A percentile compares a stretch with the other conserved stretches of the same genome.
These are phyloP conservation scores for Tyrannus savana DNA, from an alignment of 2,113 vertebrate species.

Conservation along the genomic window DNA sequence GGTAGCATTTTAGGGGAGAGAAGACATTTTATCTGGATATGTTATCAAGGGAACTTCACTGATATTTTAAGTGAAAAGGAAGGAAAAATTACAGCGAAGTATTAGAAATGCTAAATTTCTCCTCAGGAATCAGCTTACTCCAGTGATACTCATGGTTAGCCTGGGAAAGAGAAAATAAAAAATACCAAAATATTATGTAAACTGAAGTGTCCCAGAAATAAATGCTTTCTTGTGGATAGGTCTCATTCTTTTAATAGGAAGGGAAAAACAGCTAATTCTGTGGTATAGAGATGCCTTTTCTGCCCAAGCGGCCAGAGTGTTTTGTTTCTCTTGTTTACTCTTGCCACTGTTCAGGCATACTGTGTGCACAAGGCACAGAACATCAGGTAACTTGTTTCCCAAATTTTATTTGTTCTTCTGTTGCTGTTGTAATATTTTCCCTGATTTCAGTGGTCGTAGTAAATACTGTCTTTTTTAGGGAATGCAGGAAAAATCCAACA, in stretches of 20 bases:
- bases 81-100: neutral
- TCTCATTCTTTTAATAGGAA: neutral
- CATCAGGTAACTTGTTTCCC: neutral
- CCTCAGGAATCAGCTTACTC: neutral
- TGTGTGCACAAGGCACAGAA: neutral
- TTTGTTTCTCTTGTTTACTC: neutral
- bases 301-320: neutral
- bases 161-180: neutral
- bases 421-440: neutral
- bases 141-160: neutral
- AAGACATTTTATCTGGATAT: neutral
- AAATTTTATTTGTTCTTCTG: neutral
- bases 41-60: neutral
- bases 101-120: neutral
- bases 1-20: neutral
- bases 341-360: neutral
- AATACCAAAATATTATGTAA: neutral
- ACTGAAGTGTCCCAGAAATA: neutral
- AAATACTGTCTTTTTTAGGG: neutral
- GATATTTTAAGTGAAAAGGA: neutral
- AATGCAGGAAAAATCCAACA: constrained; percentile 1
- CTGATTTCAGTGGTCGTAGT: neutral
- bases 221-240: neutral
- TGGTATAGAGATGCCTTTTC: neutral
- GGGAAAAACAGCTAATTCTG: neutral